Base-by-base conservation (phyloP, 2,888 invertebrate species). In the Ptychoptera contaminata region DNA sequence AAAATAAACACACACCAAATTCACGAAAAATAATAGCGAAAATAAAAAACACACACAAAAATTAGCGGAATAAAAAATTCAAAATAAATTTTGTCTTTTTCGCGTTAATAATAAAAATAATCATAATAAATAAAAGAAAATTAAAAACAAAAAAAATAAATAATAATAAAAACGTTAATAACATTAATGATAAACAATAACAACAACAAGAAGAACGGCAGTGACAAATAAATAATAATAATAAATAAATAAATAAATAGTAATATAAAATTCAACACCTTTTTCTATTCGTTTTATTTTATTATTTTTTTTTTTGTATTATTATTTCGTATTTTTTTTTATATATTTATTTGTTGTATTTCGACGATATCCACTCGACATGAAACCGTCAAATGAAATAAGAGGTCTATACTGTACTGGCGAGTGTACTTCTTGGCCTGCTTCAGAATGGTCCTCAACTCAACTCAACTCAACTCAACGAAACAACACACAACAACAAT, bases 381-480 rank as follows among this genome's bases (percentile, higher is more conserved):
- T 64, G 65, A 65, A 62, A 65, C 65, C 65, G 64, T 65, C 65
- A 65, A 65, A 65, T 65, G 62, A 64, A 65, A 65, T 65, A 65
- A 65, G 65, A 65, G 65, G 65, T 64, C 62, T 65, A 64, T 64
- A 65, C 62, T 63, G 62, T 62, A 65, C 65, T 65, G 63, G 64
- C 62, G 65, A 65, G 65, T 65, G 58, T 64, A 65, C 63, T 63
- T 65, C 61, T 64, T 61, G 65, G 65, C 61, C 40, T 42, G 63
- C 63, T 64, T 65, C 62, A 65, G 65, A 63, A 65, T 63, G 64
- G 65, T 63, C 64, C 65, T 65, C 65, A 23, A 23, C 23, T 23
- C 23, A 23, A 23, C 65, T 65, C 65, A 23, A 23, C 23, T 23
- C 23, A 23, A 23, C 23, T 23, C 23, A 23, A 23, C 23, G 23